A percentile compares a stretch with the other conserved stretches of the same genome.
Conservation (phyloP, 2,113 vertebrate species). For the Dasyprocta punctata region DNA sequence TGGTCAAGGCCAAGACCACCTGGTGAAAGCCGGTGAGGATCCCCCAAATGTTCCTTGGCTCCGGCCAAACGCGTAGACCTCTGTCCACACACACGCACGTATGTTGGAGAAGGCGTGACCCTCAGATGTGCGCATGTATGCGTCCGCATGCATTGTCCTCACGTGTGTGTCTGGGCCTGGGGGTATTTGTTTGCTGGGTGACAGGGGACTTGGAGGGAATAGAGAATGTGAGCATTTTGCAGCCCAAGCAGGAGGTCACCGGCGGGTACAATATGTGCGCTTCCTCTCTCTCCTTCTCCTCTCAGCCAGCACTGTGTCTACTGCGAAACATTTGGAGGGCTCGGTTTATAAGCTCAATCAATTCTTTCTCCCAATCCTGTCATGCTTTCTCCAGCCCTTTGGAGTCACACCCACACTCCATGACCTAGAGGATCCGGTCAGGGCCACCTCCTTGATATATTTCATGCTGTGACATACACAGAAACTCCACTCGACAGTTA, state of each 20-base stretch:
- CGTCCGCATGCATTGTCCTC: neutral
- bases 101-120: neutral
- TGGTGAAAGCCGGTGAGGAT: conserved; percentile 38
- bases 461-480: neutral
- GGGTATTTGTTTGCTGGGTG: neutral
- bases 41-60: neutral
- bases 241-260: neutral
- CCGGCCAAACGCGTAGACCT: neutral
- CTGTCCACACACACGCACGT: neutral
- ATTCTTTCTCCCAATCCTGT: neutral
- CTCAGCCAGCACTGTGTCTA: neutral
- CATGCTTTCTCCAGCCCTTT: neutral
- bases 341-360: neutral
- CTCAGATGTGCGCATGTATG: neutral
- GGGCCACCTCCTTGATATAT: neutral
- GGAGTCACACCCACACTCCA: neutral
- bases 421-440: neutral
- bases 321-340: neutral
- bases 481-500: neutral
- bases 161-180: neutral
- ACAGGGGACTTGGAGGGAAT: neutral
- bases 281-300: neutral
- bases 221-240: neutral
- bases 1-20: neutral
- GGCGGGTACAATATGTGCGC: neutral